Conservation (phyloP, 2,113 vertebrate species). For the Hystrix brachyura region DNA sequence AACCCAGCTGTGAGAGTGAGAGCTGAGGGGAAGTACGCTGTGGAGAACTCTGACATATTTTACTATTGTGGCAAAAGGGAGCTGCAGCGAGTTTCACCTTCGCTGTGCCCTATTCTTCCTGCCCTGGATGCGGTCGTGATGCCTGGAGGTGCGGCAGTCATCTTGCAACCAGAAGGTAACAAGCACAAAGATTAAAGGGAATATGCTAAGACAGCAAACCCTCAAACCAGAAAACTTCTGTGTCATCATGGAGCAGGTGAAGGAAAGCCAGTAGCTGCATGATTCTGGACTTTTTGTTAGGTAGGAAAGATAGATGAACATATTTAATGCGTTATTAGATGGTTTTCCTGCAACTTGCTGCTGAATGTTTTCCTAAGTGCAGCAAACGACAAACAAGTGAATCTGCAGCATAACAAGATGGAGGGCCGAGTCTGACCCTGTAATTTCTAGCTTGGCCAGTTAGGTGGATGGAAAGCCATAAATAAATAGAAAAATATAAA, state of each 20-base stretch:
- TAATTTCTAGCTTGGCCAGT: neutral
- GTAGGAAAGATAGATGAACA: neutral
- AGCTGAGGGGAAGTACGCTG: neutral
- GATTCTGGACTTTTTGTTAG: neutral
- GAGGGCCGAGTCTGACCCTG: neutral
- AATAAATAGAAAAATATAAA: neutral
- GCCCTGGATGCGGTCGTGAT: neutral
- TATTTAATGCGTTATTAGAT: neutral
- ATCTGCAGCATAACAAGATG: neutral
- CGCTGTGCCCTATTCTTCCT: neutral
- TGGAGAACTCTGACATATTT: neutral
- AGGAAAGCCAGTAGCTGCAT: neutral
- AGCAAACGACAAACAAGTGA: neutral
- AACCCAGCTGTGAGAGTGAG: neutral
- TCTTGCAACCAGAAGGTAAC: neutral
- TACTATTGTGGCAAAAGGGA: neutral
- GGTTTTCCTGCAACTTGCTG: neutral
- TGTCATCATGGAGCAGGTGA: neutral
- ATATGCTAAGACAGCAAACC: neutral
- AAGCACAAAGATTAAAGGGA: neutral
- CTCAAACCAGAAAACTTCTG: neutral
- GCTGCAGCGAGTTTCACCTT: neutral
- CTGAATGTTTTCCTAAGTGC: neutral
- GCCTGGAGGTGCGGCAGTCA: neutral
- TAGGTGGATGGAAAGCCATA: neutral